Evolutionary conservation across 2,888 invertebrate species (phyloP).

Genomic region (Heliconius sara): DNA sequence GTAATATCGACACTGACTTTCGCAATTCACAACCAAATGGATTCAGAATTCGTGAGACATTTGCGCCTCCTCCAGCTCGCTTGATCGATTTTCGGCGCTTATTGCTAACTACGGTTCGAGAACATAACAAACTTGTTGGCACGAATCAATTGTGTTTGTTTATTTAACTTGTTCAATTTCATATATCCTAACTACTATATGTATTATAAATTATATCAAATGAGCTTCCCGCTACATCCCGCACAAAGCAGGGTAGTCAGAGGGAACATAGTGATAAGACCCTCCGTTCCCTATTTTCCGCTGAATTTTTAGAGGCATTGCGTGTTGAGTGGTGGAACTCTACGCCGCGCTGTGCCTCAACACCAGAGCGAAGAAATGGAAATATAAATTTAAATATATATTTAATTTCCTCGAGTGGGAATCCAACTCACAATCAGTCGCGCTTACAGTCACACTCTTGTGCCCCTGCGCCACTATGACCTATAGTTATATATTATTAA

Average conservation of each 20-base stretch:
- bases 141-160: background rate
- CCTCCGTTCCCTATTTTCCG: background rate
- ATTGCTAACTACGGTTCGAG: slow-evolving; percentile 8
- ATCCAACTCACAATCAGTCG: too few species aligned
- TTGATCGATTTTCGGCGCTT: slow-evolving; percentile 31
- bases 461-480: too few species aligned
- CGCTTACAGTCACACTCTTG: too few species aligned
- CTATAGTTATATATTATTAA: too few species aligned
- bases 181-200: background rate
- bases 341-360: background rate
- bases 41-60: slow-evolving; percentile 42
- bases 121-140: background rate
- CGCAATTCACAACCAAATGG: slow-evolving; percentile 44
- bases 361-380: background rate
- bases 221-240: slow-evolving; percentile 1
- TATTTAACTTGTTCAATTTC: slow-evolving; percentile 1
- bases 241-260: too few species aligned
- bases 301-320: background rate
- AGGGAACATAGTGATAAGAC: background rate
- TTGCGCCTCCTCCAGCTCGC: slow-evolving; percentile 36
- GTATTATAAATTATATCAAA: too few species aligned
- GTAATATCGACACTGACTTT: slow-evolving; percentile 42
- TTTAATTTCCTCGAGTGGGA: too few species aligned
- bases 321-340: too few species aligned
- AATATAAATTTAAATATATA: too few species aligned